Conservation (phyloP, 2,888 invertebrate genomes). For the Cryptus armator region DNA sequence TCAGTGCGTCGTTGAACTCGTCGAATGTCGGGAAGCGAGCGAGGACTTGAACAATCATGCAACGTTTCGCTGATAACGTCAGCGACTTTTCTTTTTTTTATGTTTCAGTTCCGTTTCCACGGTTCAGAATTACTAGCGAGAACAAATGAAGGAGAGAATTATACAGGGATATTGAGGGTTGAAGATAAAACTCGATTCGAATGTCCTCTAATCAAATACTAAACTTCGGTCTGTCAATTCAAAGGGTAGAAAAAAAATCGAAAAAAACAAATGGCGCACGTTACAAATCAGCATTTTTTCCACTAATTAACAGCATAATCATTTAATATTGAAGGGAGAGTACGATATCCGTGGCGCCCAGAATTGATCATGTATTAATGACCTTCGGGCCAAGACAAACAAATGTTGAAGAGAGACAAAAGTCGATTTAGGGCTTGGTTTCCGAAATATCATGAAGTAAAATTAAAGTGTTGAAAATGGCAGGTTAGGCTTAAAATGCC, state of each 20-base stretch:
- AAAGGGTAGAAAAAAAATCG: background rate
- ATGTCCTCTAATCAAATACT: background rate
- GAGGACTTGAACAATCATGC: slow-evolving; percentile 8
- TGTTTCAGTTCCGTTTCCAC: background rate
- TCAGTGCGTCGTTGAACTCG: slow-evolving; percentile 41
- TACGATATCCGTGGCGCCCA: too few species aligned
- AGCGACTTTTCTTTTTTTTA: background rate
- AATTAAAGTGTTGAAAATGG: too few species aligned
- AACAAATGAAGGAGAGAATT: background rate
- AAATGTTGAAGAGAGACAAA: too few species aligned
- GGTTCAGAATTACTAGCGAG: slow-evolving; percentile 2
- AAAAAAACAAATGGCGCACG: too few species aligned
- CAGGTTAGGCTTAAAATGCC: too few species aligned
- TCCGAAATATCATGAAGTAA: too few species aligned
- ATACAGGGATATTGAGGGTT: background rate
- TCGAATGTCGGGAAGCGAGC: slow-evolving; percentile 2
- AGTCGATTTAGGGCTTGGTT: too few species aligned
- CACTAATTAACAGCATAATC: too few species aligned
- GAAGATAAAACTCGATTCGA: background rate
- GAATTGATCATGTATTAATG: too few species aligned
- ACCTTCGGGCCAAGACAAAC: too few species aligned
- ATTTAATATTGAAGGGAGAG: too few species aligned
- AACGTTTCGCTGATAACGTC: slow-evolving; percentile 7
- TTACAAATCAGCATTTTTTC: too few species aligned
- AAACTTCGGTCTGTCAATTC: background rate